phyloP scores from a whole-genome alignment of 2,797 vertebrate genomes.

The Meda fulgida region DNA sequence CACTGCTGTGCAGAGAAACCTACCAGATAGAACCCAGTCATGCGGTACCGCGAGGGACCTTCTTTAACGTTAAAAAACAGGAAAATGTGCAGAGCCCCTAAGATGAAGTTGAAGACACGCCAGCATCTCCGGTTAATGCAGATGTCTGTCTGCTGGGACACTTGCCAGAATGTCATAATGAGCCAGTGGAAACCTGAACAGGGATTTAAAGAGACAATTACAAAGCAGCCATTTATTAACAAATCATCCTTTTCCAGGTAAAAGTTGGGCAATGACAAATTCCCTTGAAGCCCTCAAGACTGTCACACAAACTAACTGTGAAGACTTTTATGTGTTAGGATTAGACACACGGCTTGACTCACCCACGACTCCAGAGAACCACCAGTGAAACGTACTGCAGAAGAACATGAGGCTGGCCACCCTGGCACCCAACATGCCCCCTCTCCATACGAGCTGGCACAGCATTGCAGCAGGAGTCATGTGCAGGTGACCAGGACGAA shows the following conservation, averaged over 20 bases:
- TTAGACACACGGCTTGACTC: constrained; percentile 40
- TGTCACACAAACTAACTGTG: not conserved
- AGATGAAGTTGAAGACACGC: constrained; percentile 84
- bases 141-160: constrained; percentile 87
- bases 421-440: constrained; percentile 83
- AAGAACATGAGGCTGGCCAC: constrained; percentile 84
- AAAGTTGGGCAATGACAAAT: constrained; percentile 4
- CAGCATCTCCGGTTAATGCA: constrained; percentile 77
- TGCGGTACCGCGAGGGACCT: constrained; percentile 81
- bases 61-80: constrained; percentile 85
- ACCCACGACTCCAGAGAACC: constrained; percentile 85
- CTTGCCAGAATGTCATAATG: constrained; percentile 88
- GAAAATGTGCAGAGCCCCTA: constrained; percentile 85
- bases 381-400: constrained; percentile 80
- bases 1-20: constrained; percentile 50
- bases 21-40: constrained; percentile 84
- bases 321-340: not conserved
- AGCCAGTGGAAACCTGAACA: constrained; percentile 85
- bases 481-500: constrained; percentile 80
- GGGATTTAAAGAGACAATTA: constrained; percentile 17
- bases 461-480: constrained; percentile 78
- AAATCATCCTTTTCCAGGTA: constrained; percentile 22
- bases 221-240: constrained; percentile 37
- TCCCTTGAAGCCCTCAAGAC: not conserved
- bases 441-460: constrained; percentile 89